Evolutionary conservation across 2,113 vertebrate species (phyloP).

Genomic region (Scortum barcoo): DNA sequence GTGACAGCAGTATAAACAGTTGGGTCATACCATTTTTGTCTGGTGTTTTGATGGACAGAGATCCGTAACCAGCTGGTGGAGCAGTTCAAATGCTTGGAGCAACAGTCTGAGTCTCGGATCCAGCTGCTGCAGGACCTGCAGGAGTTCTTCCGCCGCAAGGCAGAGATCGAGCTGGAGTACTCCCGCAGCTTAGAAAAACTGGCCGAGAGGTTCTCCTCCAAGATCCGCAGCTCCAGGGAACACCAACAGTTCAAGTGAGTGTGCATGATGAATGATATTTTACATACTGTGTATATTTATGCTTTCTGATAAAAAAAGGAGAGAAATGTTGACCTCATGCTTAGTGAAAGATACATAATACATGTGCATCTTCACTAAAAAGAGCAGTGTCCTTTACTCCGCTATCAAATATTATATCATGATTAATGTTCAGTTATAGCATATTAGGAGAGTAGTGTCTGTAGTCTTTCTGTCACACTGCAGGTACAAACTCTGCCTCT

Average conservation of each 20-base stretch:
- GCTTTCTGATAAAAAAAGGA: not conserved
- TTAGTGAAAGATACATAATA: not conserved
- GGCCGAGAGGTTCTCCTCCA: slow-evolving; percentile 96
- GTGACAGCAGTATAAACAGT: slow-evolving; percentile 12
- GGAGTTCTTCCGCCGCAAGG: slow-evolving; percentile 98
- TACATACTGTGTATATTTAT: not conserved
- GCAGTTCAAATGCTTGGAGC: slow-evolving; percentile 99
- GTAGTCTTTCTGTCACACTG: not conserved
- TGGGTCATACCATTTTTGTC: slow-evolving; percentile 36
- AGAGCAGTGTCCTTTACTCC: not conserved
- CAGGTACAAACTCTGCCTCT: not conserved
- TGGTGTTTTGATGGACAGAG: slow-evolving; percentile 83
- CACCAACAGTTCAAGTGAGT: slow-evolving; percentile 97
- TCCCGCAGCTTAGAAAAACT: slow-evolving; percentile 97
- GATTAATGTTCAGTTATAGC: not conserved
- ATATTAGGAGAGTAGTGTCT: not conserved
- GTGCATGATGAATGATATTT: not conserved
- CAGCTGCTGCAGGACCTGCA: slow-evolving; percentile 98
- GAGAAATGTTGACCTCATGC: not conserved
- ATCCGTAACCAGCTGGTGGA: slow-evolving; percentile 98
- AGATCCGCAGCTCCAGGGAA: slow-evolving; percentile 96
- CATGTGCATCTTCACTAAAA: not conserved
- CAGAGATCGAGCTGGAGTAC: slow-evolving; percentile 97
- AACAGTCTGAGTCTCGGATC: slow-evolving; percentile 96
- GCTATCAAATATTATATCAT: not conserved